phyloP scores from a whole-genome alignment of 2,888 invertebrate genomes.

The Trichopoda pennipes region DNA sequence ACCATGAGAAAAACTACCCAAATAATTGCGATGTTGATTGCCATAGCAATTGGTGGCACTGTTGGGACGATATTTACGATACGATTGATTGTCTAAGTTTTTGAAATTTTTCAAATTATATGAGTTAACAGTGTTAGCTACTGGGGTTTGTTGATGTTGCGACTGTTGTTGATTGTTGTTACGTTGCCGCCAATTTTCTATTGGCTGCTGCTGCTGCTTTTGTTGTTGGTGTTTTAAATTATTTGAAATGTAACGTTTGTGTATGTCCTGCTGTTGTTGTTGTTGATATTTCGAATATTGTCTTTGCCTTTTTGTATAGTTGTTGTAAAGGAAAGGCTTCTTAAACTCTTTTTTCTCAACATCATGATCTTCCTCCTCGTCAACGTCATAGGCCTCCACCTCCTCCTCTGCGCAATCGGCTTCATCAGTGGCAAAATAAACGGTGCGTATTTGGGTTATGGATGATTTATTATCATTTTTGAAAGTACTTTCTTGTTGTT shows the following conservation, averaged over 20 bases:
- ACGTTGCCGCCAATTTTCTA: conserved; percentile 79
- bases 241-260: conserved; percentile 61
- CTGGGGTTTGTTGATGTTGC: neutral
- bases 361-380: conserved; percentile 55
- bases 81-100: conserved; percentile 65
- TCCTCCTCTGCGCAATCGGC: conserved; percentile 69
- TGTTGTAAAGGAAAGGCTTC: conserved; percentile 57
- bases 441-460: conserved; percentile 52
- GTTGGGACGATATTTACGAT: conserved; percentile 70
- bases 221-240: conserved; percentile 53
- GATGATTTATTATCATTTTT: conserved; percentile 66
- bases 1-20: conserved; percentile 76
- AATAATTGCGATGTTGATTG: conserved; percentile 72
- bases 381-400: conserved; percentile 44
- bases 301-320: conserved; percentile 44
- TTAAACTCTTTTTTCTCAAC: conserved; percentile 54
- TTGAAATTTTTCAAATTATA: conserved; percentile 61
- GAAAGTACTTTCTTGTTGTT: conserved; percentile 69
- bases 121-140: conserved; percentile 12
- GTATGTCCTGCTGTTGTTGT: conserved; percentile 59
- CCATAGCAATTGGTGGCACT: conserved; percentile 67
- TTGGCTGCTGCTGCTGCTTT: conserved; percentile 56
- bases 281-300: conserved; percentile 70
- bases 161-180: conserved; percentile 18
- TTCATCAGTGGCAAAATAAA: conserved; percentile 65